These are phyloP conservation scores for Sorex maritimensis DNA, from an alignment of 2,797 vertebrate genomes.

Conservation along the genomic window DNA sequence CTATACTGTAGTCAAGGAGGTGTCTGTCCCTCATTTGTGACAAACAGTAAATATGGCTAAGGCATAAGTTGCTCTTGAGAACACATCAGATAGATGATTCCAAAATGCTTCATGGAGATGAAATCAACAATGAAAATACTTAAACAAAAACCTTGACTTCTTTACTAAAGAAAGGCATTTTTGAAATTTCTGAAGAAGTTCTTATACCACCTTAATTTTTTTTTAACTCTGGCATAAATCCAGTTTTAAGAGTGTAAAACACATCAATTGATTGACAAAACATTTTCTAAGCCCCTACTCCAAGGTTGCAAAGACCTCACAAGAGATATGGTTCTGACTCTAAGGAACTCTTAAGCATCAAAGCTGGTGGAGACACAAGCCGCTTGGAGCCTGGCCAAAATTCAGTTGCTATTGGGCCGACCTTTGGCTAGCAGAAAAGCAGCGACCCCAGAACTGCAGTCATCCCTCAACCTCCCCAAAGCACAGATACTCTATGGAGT, in stretches of 20 bases:
- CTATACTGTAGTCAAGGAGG: background rate
- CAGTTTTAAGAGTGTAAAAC: conserved; percentile 46
- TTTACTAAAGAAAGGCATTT: conserved; percentile 44
- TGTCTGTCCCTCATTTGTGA: background rate
- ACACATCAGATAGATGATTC: background rate
- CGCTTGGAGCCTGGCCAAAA: conserved; percentile 60
- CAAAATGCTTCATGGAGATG: conserved; percentile 16
- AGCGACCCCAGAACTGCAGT: too few relatives aligned
- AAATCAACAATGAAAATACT: conserved; percentile 34
- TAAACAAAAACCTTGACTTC: conserved; percentile 43
- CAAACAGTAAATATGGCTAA: too few relatives aligned
- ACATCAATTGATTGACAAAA: conserved; percentile 20
- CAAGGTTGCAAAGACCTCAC: background rate
- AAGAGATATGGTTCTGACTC: conserved; percentile 8
- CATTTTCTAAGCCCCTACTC: conserved; percentile 43
- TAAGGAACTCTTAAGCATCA: background rate
- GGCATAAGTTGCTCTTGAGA: background rate
- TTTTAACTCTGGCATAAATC: conserved; percentile 45
- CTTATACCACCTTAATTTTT: background rate
- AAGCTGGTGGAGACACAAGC: background rate
- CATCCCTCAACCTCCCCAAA: background rate
- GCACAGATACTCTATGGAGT: background rate
- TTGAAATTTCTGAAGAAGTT: conserved; percentile 55
- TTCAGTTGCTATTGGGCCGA: conserved; percentile 42
- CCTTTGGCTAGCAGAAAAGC: too few relatives aligned